Base-by-base conservation (phyloP, 2,888 invertebrate species). In the Lasioglossum malachurum region DNA sequence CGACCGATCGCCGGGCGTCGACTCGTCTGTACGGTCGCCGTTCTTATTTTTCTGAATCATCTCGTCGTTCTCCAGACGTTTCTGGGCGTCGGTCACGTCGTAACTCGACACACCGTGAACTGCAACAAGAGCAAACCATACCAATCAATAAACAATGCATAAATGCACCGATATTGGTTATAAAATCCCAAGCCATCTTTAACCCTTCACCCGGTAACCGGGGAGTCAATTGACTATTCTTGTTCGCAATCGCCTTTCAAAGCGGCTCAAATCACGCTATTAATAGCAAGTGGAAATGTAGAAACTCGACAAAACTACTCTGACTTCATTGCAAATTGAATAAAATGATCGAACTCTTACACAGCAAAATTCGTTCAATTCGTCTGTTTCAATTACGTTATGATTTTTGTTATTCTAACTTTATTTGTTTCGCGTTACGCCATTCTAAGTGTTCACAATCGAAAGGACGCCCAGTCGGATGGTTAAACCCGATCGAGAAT, bases 91-190 rank as follows among this genome's bases (percentile, higher is more conserved):
- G 27, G 88, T 81, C 72, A 92, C 88, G 75, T 91, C 91, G 89
- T 92, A 92, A 79, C 87, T 89, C 80, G 92, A 89, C 82, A 90
- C 87, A 79, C 91, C 87, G 83, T 90, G 92, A 75, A 88, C 91
- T 85, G 88, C 77, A 88, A 89, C 67, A 31, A 79, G 53, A 81
- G 14, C 64, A 31, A 64, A 64, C 31, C 64, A 19, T 2, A 19
- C 27, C 16, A 2, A 31, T 64, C 16, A 27, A 75, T 12, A 74
- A 35, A 77, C 41, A n/a, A n/a, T 19, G 73, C 14, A 27, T 74
- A n/a, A 16, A 64, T 64, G 73, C 19, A 35, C 14, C 38, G 19
- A 38, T 35, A 35, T 57, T n/a, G 57, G 12, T 57, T n/a, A 12
- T 57, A 16, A 64, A 64, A 60, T 27, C 5, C 31, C 12, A 57